phyloP scores from a whole-genome alignment of 2,797 vertebrate species.

The Helicolenus hilgendorfi region DNA sequence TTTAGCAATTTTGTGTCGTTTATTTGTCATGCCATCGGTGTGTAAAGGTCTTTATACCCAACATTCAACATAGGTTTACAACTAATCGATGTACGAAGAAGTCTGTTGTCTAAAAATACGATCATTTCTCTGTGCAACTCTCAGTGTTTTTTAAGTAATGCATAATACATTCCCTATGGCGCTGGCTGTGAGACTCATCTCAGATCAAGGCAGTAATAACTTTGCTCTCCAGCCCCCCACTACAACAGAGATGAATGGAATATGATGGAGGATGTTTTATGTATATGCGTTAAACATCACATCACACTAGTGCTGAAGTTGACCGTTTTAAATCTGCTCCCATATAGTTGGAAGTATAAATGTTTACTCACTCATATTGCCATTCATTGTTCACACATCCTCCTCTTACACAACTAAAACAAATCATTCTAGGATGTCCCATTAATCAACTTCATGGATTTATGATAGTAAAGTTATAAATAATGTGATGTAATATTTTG shows the following conservation, averaged over 20 bases:
- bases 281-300: conserved; percentile 3
- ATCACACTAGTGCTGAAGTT: neutral
- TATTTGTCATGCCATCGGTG: too few relatives aligned
- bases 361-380: neutral
- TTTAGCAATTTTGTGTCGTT: too few relatives aligned
- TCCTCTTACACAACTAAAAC: neutral
- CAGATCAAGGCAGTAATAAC: conserved; percentile 41
- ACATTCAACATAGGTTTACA: neutral
- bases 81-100: neutral
- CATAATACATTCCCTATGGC: conserved; percentile 39
- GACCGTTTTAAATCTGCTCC: neutral
- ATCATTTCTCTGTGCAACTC: conserved; percentile 20
- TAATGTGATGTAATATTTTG: neutral
- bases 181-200: conserved; percentile 4
- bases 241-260: conserved; percentile 7
- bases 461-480: neutral
- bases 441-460: neutral
- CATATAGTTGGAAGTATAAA: neutral
- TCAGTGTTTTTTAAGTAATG: conserved; percentile 29
- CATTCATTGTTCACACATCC: neutral
- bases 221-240: neutral
- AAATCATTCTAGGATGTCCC: neutral
- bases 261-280: neutral
- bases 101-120: conserved; percentile 6
- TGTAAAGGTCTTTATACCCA: too few relatives aligned